Conservation (phyloP, 2,797 vertebrate genomes). For the Helicolenus hilgendorfi region DNA sequence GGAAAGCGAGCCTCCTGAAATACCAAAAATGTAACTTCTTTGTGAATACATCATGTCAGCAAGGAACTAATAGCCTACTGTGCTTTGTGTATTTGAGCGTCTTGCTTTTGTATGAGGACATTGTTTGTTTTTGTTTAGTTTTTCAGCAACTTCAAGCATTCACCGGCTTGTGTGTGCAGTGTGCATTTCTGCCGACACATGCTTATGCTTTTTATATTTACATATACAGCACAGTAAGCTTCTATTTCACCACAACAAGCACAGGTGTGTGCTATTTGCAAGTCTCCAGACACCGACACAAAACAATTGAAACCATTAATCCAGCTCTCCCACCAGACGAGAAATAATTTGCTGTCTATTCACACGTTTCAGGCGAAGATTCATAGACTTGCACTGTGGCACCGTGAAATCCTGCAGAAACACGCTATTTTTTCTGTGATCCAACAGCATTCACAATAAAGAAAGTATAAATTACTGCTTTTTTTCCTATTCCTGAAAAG, state of each 20-base stretch:
- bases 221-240: not conserved
- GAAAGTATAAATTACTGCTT: not conserved
- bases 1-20: not conserved
- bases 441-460: not conserved
- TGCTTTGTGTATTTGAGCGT: not conserved
- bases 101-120: not conserved
- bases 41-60: not conserved
- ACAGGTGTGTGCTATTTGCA: constrained; percentile 44
- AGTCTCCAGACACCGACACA: constrained; percentile 17
- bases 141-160: not conserved
- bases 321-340: constrained; percentile 12
- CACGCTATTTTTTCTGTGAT: not conserved
- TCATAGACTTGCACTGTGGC: not conserved
- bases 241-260: not conserved
- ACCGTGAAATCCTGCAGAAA: constrained; percentile 4
- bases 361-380: not conserved
- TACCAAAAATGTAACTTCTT: not conserved
- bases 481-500: not conserved
- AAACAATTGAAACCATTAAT: constrained; percentile 52
- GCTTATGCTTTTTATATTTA: constrained; percentile 7
- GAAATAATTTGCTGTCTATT: constrained; percentile 25
- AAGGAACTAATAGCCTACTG: not conserved
- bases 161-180: not conserved
- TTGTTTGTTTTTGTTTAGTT: not conserved
- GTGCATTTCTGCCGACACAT: not conserved